A percentile compares a stretch with the other conserved stretches of the same genome.
phyloP scores from a whole-genome alignment of 2,888 invertebrate genomes.

The Luffia ferchaultella region DNA sequence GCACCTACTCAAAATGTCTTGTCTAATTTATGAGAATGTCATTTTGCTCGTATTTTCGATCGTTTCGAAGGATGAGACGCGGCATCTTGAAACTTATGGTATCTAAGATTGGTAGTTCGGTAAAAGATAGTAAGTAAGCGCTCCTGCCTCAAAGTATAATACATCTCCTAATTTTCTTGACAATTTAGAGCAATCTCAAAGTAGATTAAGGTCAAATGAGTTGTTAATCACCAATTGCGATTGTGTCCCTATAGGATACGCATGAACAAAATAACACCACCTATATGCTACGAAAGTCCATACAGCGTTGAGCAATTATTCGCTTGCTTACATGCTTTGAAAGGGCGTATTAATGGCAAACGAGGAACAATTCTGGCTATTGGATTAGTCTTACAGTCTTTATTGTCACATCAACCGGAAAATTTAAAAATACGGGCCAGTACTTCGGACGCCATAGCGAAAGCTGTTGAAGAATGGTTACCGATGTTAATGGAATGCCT shows the following conservation, averaged over 20 bases:
- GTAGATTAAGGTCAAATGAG: no score
- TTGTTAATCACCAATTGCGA: no score
- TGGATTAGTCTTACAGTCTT: slow-evolving; percentile 41
- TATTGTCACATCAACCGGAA: slow-evolving; percentile 38
- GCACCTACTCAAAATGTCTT: no score
- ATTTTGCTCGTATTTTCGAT: no score
- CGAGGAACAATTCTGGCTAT: slow-evolving; percentile 33
- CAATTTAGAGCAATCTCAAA: no score
- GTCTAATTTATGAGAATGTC: no score
- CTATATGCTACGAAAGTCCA: slow-evolving; percentile 48
- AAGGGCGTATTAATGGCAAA: slow-evolving; percentile 28
- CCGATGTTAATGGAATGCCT: slow-evolving; percentile 30
- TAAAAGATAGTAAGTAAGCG: no score
- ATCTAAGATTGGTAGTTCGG: no score
- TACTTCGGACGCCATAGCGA: slow-evolving; percentile 28
- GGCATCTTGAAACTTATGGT: no score
- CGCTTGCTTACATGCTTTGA: slow-evolving; percentile 35
- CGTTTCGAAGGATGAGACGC: no score
- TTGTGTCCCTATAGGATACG: slow-evolving; percentile 39
- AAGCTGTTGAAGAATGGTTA: slow-evolving; percentile 41
- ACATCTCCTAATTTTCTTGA: no score
- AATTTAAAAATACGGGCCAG: slow-evolving; percentile 26
- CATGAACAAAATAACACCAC: slow-evolving; percentile 29
- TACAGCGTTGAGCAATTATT: slow-evolving; percentile 47
- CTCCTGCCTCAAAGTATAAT: no score